Base-by-base conservation (phyloP, 1,140 invertebrate species). In the Vanessa atalanta region DNA sequence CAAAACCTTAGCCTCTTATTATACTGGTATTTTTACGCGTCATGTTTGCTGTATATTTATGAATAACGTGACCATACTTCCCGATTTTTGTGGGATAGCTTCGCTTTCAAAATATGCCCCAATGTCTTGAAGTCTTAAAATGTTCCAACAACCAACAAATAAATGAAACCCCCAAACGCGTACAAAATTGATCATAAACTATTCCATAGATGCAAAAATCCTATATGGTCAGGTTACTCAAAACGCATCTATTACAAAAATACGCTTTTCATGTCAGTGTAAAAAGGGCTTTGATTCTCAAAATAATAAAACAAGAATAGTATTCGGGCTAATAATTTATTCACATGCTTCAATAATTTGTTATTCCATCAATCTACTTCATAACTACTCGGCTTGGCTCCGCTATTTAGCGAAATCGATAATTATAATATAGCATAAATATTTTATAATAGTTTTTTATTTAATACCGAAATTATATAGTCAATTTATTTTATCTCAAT, bases 381-480 rank as follows among this genome's bases (percentile, higher is more conserved):
- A 61, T 61, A 61, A 61, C 57, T 61, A 61, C 57, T 7, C 31
- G 57, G 57, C 57, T 26, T 61, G 57, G 23, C 26, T 61, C 5
- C 55, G 55, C 55, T 60, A 60, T 60, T 26, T 26, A 60, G 23
- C 55, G 55, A 60, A 31, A 60, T 60, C 14, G 55, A 60, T 60
- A 60, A 31, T 37, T 61, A 61, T 11, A 61, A 57, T 37, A 61
- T 15, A 60, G 57, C 31, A 23, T 31, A 60, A 31, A 14, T 31
- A 31, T 37, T 8, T 61, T 14, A 15, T 31, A 37, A 37, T 37
- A 37, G 57, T 61, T n/a, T 15, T n/a, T 37, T 31, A 3, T 61
- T 37, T 43, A 43, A 9, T 11, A 43, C 9, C 37, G 14, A 13
- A 31, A 7, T 20, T 16, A 23, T 9, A 55, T 57, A 57, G 20